Conservation (phyloP, 2,888 invertebrate species). For the Tachina grossa region DNA sequence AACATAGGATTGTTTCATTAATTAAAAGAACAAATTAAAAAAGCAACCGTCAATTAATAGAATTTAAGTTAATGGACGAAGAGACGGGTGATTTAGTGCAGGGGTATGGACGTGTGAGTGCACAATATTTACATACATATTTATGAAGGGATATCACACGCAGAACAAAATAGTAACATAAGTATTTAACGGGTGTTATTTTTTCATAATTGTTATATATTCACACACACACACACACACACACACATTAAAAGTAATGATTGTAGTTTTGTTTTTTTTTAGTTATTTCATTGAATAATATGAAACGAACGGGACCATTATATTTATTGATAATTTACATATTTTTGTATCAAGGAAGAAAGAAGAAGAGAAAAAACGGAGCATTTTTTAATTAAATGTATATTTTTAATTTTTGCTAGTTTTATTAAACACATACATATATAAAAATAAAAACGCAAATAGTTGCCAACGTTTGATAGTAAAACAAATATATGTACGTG, state of each 20-base stretch:
- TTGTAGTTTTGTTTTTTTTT: slow-evolving; percentile 32
- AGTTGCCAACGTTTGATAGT: slow-evolving; percentile 66
- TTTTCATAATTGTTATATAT: slow-evolving; percentile 5
- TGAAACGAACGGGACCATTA: slow-evolving; percentile 79
- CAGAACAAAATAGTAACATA: not conserved
- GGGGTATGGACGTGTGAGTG: slow-evolving; percentile 4
- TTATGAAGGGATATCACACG: too few species aligned
- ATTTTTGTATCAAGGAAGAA: slow-evolving; percentile 79
- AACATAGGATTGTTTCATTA: not conserved
- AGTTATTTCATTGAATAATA: slow-evolving; percentile 73
- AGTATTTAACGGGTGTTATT: not conserved
- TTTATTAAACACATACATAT: slow-evolving; percentile 71
- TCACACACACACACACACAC: slow-evolving; percentile 26
- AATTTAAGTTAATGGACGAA: too few species aligned
- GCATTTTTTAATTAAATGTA: slow-evolving; percentile 74
- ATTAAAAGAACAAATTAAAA: not conserved
- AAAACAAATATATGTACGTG: slow-evolving; percentile 3
- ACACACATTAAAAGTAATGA: slow-evolving; percentile 8
- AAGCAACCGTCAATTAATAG: not conserved
- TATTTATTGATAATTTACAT: slow-evolving; percentile 61
- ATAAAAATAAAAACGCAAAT: slow-evolving; percentile 72
- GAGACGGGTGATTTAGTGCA: not conserved
- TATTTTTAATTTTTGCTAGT: slow-evolving; percentile 70
- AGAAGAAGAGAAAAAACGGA: slow-evolving; percentile 82
- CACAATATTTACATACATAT: not conserved